phyloP scores from a whole-genome alignment of 2,113 vertebrate species.

The Laticauda laticaudata region DNA sequence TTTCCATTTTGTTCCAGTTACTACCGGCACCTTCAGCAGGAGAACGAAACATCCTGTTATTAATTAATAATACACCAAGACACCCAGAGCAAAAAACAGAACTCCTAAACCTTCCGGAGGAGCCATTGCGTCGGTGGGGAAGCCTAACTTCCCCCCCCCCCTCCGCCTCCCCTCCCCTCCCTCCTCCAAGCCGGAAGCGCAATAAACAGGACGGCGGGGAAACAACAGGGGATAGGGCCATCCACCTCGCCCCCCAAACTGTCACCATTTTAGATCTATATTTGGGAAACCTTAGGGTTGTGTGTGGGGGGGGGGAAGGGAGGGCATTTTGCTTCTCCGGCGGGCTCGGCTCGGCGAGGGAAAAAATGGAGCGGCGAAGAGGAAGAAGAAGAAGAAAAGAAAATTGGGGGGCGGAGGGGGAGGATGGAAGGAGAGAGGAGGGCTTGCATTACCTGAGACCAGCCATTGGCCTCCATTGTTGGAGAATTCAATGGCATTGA shows the following conservation, averaged over 20 bases:
- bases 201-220: background rate
- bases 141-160: background rate
- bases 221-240: background rate
- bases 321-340: constrained; percentile 17
- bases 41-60: background rate
- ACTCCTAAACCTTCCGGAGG: background rate
- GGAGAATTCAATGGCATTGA: constrained; percentile 99
- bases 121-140: background rate
- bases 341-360: no score
- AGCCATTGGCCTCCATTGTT: constrained; percentile 97
- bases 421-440: constrained; percentile 25
- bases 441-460: constrained; percentile 86
- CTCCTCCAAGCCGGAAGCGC: background rate
- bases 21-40: background rate
- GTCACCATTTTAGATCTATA: constrained; percentile 75
- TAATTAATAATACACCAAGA: background rate
- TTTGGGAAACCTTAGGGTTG: constrained; percentile 44
- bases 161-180: no score
- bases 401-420: constrained; percentile 24
- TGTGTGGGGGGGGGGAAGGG: background rate
- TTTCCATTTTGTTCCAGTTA: constrained; percentile 12
- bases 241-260: constrained; percentile 56
- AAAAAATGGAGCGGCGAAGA: background rate
- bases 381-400: background rate
- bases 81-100: background rate